Evolutionary conservation across 2,113 vertebrate genomes (phyloP).

Genomic region (Macrotus californicus): DNA sequence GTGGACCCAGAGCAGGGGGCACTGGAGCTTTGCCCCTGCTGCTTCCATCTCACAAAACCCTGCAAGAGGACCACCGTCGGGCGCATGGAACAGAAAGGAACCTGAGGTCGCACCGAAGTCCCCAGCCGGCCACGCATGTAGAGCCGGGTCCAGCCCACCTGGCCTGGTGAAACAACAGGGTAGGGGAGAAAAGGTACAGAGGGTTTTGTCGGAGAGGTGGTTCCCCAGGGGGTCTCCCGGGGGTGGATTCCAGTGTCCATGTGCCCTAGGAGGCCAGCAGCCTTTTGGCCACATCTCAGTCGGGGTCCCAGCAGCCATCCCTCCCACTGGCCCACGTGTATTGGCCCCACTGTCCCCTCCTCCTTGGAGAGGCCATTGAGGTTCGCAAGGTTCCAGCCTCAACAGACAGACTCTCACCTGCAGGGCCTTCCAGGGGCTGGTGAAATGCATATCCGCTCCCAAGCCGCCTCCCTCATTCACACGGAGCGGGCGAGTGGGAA

Average conservation of each 20-base stretch:
- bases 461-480: neutral
- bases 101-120: neutral
- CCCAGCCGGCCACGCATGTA: fast-evolving
- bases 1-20: neutral
- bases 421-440: neutral
- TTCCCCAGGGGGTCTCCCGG: neutral
- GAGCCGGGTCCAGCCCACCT: neutral
- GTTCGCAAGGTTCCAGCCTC: neutral
- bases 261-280: neutral
- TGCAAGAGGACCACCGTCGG: neutral
- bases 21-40: fast-evolving
- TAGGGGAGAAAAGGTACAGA: neutral
- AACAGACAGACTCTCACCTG: fast-evolving
- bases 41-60: neutral
- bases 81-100: neutral
- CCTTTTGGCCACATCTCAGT: neutral
- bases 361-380: neutral
- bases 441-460: neutral
- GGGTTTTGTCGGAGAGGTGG: neutral
- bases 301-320: too few species aligned
- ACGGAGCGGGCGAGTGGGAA: neutral
- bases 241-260: fast-evolving
- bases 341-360: neutral
- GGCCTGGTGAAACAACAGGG: neutral
- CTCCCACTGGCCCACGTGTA: fast-evolving